Conservation (phyloP, 2,113 vertebrate species). For the Pseudorectes ferrugineus region DNA sequence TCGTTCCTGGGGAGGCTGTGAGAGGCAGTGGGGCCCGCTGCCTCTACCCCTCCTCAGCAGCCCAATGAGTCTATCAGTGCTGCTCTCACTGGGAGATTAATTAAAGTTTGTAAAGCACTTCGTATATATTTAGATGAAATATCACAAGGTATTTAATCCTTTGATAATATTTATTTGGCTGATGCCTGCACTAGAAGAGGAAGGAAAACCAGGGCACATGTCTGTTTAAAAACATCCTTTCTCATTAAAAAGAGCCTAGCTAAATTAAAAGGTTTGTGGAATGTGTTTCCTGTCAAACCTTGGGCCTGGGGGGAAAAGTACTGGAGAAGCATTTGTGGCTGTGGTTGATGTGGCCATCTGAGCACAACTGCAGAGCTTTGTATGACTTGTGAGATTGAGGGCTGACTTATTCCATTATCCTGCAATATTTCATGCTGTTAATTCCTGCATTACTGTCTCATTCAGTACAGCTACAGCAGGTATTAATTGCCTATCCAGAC, state of each 20-base stretch:
- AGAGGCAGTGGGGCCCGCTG: fast-evolving
- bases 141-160: conserved; percentile 10
- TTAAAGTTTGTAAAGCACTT: conserved; percentile 1
- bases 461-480: neutral
- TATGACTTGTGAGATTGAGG: neutral
- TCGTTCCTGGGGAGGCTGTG: fast-evolving
- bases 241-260: conserved; percentile 9
- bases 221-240: conserved; percentile 33
- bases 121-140: neutral
- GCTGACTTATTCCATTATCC: neutral
- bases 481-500: neutral
- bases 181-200: neutral
- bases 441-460: neutral
- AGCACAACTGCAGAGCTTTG: neutral
- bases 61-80: neutral
- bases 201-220: neutral
- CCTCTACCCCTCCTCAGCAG: neutral
- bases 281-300: conserved; percentile 5
- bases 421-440: neutral
- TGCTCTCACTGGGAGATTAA: neutral
- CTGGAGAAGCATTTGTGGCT: neutral
- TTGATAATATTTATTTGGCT: conserved; percentile 42
- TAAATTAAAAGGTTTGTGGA: conserved; percentile 27
- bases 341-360: neutral
- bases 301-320: neutral